phyloP scores from a whole-genome alignment of 2,888 invertebrate species.

The Hofmannophila pseudospretella region DNA sequence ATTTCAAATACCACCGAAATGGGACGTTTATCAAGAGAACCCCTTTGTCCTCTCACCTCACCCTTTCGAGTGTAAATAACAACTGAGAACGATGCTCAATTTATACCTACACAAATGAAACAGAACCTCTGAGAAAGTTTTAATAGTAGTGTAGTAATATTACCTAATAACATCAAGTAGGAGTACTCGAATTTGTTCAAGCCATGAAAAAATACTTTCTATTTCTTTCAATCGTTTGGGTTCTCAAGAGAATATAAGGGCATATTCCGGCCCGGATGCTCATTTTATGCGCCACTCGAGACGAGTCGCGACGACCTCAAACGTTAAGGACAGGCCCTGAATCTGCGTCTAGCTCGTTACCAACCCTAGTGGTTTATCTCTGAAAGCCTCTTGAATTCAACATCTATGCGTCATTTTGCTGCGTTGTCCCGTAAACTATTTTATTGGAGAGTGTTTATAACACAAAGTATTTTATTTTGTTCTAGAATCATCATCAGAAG shows the following conservation, averaged over 20 bases:
- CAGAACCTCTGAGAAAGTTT: neutral
- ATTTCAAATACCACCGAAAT: conserved; percentile 12
- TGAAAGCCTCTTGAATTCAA: conserved; percentile 20
- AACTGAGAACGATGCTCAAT: conserved; percentile 14
- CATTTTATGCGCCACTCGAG: conserved; percentile 50
- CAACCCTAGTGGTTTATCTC: conserved; percentile 33
- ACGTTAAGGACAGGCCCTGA: conserved; percentile 32
- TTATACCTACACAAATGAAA: conserved; percentile 5
- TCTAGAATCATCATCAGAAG: conserved; percentile 66
- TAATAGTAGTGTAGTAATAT: too few relatives aligned
- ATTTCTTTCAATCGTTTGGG: conserved; percentile 34
- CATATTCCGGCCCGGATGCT: conserved; percentile 36
- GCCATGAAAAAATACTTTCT: conserved; percentile 12
- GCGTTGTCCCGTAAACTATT: neutral
- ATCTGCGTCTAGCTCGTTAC: conserved; percentile 43
- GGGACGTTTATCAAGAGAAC: conserved; percentile 18
- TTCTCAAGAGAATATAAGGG: conserved; percentile 31
- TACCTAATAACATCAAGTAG: neutral
- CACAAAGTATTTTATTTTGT: conserved; percentile 29
- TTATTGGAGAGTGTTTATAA: neutral
- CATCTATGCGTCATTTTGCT: neutral
- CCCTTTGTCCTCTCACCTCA: conserved; percentile 18
- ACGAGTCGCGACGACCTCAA: conserved; percentile 46
- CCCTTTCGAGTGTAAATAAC: conserved; percentile 16
- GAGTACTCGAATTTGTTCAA: neutral